These are phyloP conservation scores for Rhabdornis inornatus DNA, from an alignment of 2,113 vertebrate species.

Conservation along the genomic window DNA sequence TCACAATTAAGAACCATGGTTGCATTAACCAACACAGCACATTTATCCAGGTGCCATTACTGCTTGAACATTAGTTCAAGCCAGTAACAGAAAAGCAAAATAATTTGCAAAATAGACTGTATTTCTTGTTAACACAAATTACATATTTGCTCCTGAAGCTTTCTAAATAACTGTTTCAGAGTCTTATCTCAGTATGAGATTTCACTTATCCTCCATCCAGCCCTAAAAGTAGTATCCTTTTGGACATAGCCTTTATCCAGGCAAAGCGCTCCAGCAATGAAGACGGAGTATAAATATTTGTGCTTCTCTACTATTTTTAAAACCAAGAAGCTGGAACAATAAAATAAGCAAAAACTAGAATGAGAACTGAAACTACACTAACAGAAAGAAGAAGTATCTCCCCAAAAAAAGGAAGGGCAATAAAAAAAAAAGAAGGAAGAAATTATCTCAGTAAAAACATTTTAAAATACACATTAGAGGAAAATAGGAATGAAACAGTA, in stretches of 20 bases:
- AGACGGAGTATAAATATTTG: neutral
- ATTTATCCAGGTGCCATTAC: neutral
- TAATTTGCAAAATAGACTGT: neutral
- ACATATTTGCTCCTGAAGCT: neutral
- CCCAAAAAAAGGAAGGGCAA: neutral
- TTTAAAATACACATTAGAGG: neutral
- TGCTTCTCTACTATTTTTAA: neutral
- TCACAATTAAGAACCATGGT: neutral
- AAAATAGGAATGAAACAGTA: neutral
- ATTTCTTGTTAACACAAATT: neutral
- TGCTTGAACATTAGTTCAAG: neutral
- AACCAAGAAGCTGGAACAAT: neutral
- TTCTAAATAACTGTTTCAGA: neutral
- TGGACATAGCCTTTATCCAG: neutral
- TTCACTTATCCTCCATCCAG: neutral
- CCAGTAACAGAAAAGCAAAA: neutral
- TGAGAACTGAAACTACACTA: constrained; percentile 45
- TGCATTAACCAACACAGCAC: neutral
- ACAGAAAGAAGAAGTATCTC: constrained; percentile 30
- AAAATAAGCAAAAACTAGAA: constrained; percentile 3
- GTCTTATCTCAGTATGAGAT: neutral
- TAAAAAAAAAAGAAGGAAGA: neutral
- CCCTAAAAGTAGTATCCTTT: neutral
- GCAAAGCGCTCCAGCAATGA: neutral
- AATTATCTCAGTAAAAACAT: neutral